Evolutionary conservation across 2,888 invertebrate species (phyloP).

Genomic region (Andrena dorsata): DNA sequence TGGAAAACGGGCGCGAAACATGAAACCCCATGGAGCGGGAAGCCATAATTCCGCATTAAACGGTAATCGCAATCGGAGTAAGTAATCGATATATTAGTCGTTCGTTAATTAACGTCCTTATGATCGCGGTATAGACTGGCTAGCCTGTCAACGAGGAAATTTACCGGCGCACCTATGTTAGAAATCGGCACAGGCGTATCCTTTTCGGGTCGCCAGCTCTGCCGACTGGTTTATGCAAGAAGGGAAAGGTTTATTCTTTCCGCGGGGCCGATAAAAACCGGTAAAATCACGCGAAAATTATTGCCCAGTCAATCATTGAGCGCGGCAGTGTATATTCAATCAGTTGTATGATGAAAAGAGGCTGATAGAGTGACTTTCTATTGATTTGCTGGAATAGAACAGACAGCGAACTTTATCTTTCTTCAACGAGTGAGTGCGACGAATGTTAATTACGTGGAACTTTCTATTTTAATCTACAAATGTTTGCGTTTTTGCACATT

Average conservation of each 20-base stretch:
- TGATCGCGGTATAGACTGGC: slow-evolving; percentile 73
- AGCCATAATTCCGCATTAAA: slow-evolving; percentile 77
- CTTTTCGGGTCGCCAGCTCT: slow-evolving; percentile 68
- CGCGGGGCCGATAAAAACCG: slow-evolving; percentile 35
- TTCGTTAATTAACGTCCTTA: slow-evolving; percentile 78
- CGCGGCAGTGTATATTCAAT: slow-evolving; percentile 18
- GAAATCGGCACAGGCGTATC: slow-evolving; percentile 68
- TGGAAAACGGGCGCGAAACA: slow-evolving; percentile 63
- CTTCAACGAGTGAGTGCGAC: neutral
- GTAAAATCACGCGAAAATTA: slow-evolving; percentile 55
- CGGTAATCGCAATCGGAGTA: slow-evolving; percentile 75
- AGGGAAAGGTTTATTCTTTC: slow-evolving; percentile 56
- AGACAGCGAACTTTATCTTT: neutral
- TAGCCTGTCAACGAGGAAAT: slow-evolving; percentile 73
- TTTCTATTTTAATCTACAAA: neutral
- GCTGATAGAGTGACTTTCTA: slow-evolving; percentile 24
- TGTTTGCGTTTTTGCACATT: neutral
- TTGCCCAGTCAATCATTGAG: slow-evolving; percentile 44
- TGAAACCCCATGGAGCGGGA: slow-evolving; percentile 66
- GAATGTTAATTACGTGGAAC: neutral
- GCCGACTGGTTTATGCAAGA: slow-evolving; percentile 60
- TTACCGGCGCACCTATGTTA: slow-evolving; percentile 69
- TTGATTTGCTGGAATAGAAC: neutral
- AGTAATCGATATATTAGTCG: slow-evolving; percentile 80
- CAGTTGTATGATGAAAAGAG: slow-evolving; percentile 41